Evolutionary conservation across 2,888 invertebrate genomes (phyloP).

Genomic region (Leptinotarsa peninsularis): DNA sequence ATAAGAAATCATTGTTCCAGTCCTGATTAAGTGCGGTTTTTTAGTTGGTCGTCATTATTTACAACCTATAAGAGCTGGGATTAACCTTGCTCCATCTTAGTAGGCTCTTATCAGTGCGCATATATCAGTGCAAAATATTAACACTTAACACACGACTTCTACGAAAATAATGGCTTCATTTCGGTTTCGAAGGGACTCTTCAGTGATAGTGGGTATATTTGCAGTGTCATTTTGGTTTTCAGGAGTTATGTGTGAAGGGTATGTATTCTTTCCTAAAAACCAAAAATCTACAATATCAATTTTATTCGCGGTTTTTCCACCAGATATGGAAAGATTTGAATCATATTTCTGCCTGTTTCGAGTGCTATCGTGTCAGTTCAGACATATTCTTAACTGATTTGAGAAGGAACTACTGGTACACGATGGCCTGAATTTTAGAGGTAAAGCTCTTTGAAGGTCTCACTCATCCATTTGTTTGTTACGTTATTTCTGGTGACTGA

Average conservation of each 20-base stretch:
- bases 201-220: conserved; percentile 5
- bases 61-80: conserved; percentile 47
- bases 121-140: conserved; percentile 39
- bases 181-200: background rate
- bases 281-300: too few relatives aligned
- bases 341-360: too few relatives aligned
- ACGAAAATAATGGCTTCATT: background rate
- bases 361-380: background rate
- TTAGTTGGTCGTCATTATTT: conserved; percentile 43
- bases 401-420: too few relatives aligned
- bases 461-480: background rate
- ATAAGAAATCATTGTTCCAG: conserved; percentile 8
- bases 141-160: conserved; percentile 13
- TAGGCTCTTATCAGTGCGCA: conserved; percentile 41
- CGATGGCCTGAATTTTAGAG: background rate
- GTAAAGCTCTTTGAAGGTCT: background rate
- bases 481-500: conserved; percentile 3
- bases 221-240: background rate
- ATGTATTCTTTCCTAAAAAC: background rate
- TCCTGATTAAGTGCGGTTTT: conserved; percentile 26
- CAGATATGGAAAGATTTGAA: too few relatives aligned
- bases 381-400: background rate
- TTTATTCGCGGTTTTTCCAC: too few relatives aligned
- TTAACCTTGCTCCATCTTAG: conserved; percentile 48
- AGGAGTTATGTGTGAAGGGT: background rate